These are phyloP conservation scores for Daubentonia madagascariensis DNA, from an alignment of 2,113 vertebrate genomes.

Conservation along the genomic window DNA sequence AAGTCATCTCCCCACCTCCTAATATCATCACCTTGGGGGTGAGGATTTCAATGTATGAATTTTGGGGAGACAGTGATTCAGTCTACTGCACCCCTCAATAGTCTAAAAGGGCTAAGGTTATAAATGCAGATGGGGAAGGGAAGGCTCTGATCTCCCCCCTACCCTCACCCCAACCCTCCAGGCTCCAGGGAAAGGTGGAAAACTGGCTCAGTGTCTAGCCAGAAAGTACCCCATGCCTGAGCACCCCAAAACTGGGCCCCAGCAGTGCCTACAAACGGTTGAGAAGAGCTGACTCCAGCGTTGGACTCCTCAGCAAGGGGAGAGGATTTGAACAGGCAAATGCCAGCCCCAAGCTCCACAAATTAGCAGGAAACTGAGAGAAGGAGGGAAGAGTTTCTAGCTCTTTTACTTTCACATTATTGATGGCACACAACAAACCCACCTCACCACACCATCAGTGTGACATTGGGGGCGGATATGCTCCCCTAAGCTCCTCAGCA, in stretches of 20 bases:
- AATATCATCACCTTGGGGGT: not conserved
- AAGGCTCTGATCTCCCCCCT: not conserved
- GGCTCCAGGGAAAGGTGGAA: not conserved
- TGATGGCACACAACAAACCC: not conserved
- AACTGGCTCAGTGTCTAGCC: not conserved
- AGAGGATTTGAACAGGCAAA: not conserved
- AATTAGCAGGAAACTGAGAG: not conserved
- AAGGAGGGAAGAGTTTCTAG: not conserved
- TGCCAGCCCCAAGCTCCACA: not conserved
- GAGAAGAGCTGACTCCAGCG: not conserved
- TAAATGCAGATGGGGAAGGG: not conserved
- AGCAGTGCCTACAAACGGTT: not conserved
- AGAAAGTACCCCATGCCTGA: not conserved
- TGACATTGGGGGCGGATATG: not conserved
- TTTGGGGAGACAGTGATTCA: not conserved
- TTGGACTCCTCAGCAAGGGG: not conserved
- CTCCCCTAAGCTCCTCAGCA: not conserved
- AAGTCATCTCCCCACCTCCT: not conserved
- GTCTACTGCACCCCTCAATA: not conserved
- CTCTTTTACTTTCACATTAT: not conserved
- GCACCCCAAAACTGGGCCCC: not conserved
- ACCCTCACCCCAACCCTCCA: not conserved
- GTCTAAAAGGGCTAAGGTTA: not conserved
- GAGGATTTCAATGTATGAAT: not conserved
- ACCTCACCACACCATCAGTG: accelerated